Evolutionary conservation across 2,888 invertebrate genomes (phyloP).

Genomic region (Palloptera scutellata): DNA sequence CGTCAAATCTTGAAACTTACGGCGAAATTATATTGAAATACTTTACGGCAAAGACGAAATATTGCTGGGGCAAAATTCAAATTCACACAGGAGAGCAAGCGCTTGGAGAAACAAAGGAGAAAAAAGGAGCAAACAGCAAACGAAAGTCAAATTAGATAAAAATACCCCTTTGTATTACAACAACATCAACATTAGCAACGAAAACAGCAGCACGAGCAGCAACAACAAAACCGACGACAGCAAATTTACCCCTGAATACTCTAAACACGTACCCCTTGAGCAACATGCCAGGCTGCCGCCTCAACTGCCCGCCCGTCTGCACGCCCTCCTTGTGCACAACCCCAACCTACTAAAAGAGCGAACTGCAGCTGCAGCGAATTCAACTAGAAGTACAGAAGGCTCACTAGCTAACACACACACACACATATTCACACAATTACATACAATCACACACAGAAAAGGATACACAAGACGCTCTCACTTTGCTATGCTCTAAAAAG

Average conservation of each 20-base stretch:
- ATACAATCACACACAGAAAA: constrained; percentile 22
- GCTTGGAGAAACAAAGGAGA: constrained; percentile 38
- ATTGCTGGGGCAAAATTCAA: constrained; percentile 13
- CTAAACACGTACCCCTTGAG: constrained; percentile 9
- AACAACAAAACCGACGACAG: constrained; percentile 21
- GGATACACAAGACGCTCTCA: constrained; percentile 25
- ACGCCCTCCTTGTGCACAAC: too few species aligned
- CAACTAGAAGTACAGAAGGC: not conserved
- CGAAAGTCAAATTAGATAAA: constrained; percentile 25
- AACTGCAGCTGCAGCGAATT: not conserved
- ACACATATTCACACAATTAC: constrained; percentile 29
- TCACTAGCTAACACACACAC: constrained; percentile 36
- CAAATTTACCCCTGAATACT: constrained; percentile 25
- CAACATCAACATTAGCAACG: constrained; percentile 27
- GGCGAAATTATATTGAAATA: constrained; percentile 24
- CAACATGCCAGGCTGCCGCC: not conserved
- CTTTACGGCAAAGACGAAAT: constrained; percentile 2
- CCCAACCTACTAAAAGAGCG: too few species aligned
- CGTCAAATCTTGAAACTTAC: constrained; percentile 26
- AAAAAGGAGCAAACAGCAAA: constrained; percentile 22
- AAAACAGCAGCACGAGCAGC: constrained; percentile 20
- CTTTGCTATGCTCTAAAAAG: not conserved
- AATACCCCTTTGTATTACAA: constrained; percentile 18
- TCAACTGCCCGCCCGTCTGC: too few species aligned
- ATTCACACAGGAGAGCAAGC: constrained; percentile 3